Evolutionary conservation across 2,888 invertebrate genomes (phyloP), one percentile per base, ranked within the genome.

Genomic region (Heteromyza rotundicornis): DNA sequence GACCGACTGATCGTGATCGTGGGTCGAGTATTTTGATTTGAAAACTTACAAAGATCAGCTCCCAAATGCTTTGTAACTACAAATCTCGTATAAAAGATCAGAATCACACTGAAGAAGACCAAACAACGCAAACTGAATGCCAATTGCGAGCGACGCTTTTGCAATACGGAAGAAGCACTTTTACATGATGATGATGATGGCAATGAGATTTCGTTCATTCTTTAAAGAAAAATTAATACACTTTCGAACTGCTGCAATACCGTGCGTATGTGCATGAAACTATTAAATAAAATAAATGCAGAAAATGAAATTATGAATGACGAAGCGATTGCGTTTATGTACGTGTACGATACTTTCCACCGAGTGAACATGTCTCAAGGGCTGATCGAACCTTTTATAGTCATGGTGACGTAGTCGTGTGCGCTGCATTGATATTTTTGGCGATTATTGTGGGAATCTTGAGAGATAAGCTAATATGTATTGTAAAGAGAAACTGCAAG

Each of bases 141-240:
- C 19, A 63, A 24, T 54, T 47, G 24, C 24, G 57, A 63, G 53
- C 59, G 55, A 16, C 35, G 36, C 59, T 64, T 66, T 23, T 61
- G 60, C 47, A 47, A n/a, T n/a, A n/a, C n/a, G n/a, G 19, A 3
- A 8, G 17, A 20, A 5, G 40, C 40, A 47, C 47, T 47, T 47
- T n/a, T 40, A 10, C 10, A n/a, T n/a, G n/a, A n/a, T n/a, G n/a
- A n/a, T n/a, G n/a, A n/a, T n/a, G n/a, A n/a, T n/a, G n/a, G 32
- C 5, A 20, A 57, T 19, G 40, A 27, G 7, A 57, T 52, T 65
- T 60, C 57, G 36, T 49, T 56, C 65, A 65, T 65, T 52, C 60
- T 60, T 50, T 22, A 53, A 23, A 20, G 5, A 55, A 8, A n/a
- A 40, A 40, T 27, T 27, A 27, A 27, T 27, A 27, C 27, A 10